Evolutionary conservation across 2,888 invertebrate species (phyloP).

Genomic region (Hirtodrosophila histrioides): DNA sequence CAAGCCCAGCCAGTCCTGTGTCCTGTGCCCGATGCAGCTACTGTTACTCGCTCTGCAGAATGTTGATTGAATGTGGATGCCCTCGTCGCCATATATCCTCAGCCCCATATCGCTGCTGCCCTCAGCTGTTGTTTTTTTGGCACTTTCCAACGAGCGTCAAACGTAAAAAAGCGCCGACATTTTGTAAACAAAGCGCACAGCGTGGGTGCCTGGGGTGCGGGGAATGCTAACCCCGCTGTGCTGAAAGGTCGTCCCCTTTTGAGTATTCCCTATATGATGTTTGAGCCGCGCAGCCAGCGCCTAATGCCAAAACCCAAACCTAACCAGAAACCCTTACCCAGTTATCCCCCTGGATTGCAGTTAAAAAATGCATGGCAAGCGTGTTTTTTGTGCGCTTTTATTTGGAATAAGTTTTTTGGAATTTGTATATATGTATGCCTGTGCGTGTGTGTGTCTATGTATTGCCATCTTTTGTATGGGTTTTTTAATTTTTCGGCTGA

Average conservation of each 20-base stretch:
- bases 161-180: conserved; percentile 56
- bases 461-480: conserved; percentile 51
- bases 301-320: conserved; percentile 43
- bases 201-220: conserved; percentile 15
- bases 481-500: conserved; percentile 67
- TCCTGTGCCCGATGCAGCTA: conserved; percentile 12
- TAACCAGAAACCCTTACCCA: conserved; percentile 21
- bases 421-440: conserved; percentile 8
- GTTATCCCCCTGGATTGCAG: conserved; percentile 47
- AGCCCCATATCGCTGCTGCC: not conserved
- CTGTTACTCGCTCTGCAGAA: conserved; percentile 40
- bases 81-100: conserved; percentile 9
- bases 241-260: conserved; percentile 40
- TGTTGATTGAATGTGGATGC: conserved; percentile 63
- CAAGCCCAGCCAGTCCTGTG: conserved; percentile 17
- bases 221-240: not conserved
- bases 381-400: conserved; percentile 33
- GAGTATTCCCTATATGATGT: conserved; percentile 36
- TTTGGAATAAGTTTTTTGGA: conserved; percentile 24
- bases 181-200: conserved; percentile 62
- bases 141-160: conserved; percentile 46
- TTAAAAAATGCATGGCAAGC: conserved; percentile 48
- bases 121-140: conserved; percentile 46
- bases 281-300: conserved; percentile 45
- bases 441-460: conserved; percentile 14